Percentiles rank a stretch among this genome's conserved stretches.
phyloP scores from a whole-genome alignment of 2,113 vertebrate genomes.

The Oryzias curvinotus region DNA sequence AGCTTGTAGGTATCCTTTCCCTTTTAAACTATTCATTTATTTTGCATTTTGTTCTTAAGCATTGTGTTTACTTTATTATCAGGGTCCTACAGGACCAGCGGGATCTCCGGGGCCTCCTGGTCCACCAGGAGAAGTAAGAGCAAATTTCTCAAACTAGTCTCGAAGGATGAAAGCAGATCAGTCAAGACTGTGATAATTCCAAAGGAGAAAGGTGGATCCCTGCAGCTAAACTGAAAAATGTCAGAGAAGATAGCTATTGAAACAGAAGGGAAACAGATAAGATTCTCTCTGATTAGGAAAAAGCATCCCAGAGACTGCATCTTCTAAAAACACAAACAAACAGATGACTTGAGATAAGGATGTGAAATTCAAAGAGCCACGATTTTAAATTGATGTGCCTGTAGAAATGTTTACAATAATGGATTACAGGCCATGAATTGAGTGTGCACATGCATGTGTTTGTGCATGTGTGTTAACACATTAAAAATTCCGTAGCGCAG shows the following conservation, averaged over 20 bases:
- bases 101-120: conserved; percentile 89
- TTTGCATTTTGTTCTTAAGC: not conserved
- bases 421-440: not conserved
- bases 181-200: not conserved
- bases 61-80: conserved; percentile 24
- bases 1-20: conserved; percentile 78
- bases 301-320: not conserved
- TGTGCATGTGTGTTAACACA: not conserved
- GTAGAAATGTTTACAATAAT: not conserved
- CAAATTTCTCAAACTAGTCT: conserved; percentile 1
- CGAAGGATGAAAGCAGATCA: not conserved
- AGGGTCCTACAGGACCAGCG: conserved; percentile 85
- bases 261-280: too few species aligned
- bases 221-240: not conserved
- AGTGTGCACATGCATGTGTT: not conserved
- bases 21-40: not conserved
- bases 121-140: conserved; percentile 84
- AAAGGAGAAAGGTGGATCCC: not conserved
- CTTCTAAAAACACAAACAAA: not conserved
- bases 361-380: not conserved
- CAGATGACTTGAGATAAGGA: not conserved
- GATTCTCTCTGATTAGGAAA: not conserved
- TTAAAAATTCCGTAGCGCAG: conserved; percentile 10
- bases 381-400: not conserved
- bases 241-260: not conserved